phyloP scores from a whole-genome alignment of 2,888 invertebrate genomes.

The Oxytorus armatus region DNA sequence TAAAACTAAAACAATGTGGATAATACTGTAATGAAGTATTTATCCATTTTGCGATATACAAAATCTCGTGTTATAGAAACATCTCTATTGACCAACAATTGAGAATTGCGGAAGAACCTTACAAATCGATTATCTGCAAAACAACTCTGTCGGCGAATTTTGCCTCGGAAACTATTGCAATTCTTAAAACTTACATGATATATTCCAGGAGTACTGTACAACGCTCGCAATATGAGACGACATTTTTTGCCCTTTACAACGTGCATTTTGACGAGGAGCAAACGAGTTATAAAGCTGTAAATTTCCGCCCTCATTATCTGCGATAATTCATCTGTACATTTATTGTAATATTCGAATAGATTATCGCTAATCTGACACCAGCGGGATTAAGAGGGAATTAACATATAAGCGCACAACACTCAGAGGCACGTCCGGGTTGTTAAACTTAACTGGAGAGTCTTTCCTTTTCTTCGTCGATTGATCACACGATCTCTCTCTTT shows the following conservation, averaged over 20 bases:
- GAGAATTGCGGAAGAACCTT: constrained; percentile 56
- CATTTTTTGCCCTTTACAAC: not conserved
- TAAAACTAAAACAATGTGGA: constrained; percentile 52
- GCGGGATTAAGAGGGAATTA: constrained; percentile 41
- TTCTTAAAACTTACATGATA: constrained; percentile 48
- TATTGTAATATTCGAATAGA: constrained; percentile 9
- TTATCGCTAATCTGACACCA: no score
- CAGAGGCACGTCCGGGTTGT: constrained; percentile 67
- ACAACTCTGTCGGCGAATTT: constrained; percentile 18
- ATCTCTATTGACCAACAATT: constrained; percentile 52
- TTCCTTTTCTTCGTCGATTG: constrained; percentile 31
- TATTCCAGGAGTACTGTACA: constrained; percentile 63
- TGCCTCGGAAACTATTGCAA: constrained; percentile 11
- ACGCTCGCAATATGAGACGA: constrained; percentile 35
- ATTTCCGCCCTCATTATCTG: constrained; percentile 28
- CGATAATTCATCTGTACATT: constrained; percentile 58
- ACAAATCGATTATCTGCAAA: constrained; percentile 48
- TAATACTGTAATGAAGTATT: constrained; percentile 63
- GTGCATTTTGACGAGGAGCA: not conserved
- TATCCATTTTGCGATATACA: constrained; percentile 50
- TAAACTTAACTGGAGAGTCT: constrained; percentile 49
- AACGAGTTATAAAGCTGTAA: constrained; percentile 21
- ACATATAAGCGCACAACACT: constrained; percentile 59
- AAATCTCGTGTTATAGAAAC: constrained; percentile 53
- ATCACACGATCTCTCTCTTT: constrained; percentile 24